phyloP scores from a whole-genome alignment of 2,797 vertebrate genomes.

The Darevskia mixta region DNA sequence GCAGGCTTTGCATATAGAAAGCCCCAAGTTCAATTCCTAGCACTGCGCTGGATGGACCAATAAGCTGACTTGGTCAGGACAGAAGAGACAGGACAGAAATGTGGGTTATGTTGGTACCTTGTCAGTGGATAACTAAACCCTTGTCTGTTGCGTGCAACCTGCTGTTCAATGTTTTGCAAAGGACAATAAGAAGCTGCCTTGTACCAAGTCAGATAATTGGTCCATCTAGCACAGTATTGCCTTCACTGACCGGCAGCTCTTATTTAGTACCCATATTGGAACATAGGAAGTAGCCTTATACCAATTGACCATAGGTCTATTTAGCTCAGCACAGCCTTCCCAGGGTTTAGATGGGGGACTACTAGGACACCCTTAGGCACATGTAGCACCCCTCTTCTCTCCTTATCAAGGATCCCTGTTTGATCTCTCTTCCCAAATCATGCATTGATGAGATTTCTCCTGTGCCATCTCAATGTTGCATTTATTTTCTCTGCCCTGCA shows the following conservation, averaged over 20 bases:
- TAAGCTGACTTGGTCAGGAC: background rate
- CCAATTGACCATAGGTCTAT: too few relatives aligned
- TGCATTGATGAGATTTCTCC: background rate
- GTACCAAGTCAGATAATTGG: too few relatives aligned
- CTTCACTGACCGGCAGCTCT: too few relatives aligned
- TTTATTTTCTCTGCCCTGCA: background rate
- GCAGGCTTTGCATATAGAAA: background rate
- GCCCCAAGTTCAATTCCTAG: background rate
- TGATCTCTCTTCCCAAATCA: background rate
- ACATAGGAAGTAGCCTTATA: too few relatives aligned
- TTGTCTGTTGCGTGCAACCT: background rate
- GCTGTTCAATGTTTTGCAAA: background rate
- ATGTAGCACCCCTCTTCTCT: background rate
- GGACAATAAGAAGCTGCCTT: too few relatives aligned
- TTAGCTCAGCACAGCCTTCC: too few relatives aligned
- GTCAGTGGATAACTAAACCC: background rate
- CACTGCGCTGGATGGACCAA: too few relatives aligned
- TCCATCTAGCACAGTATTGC: too few relatives aligned
- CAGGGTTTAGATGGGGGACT: too few relatives aligned
- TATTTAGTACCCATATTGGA: too few relatives aligned
- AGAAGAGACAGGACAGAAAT: background rate
- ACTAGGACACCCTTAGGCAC: background rate
- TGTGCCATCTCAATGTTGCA: background rate
- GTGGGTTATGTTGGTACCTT: background rate
- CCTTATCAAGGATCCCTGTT: too few relatives aligned